Percentiles rank a stretch among this genome's conserved stretches.
Evolutionary conservation across 2,113 vertebrate genomes (phyloP).

Genomic region (Lycocorax pyrrhopterus): DNA sequence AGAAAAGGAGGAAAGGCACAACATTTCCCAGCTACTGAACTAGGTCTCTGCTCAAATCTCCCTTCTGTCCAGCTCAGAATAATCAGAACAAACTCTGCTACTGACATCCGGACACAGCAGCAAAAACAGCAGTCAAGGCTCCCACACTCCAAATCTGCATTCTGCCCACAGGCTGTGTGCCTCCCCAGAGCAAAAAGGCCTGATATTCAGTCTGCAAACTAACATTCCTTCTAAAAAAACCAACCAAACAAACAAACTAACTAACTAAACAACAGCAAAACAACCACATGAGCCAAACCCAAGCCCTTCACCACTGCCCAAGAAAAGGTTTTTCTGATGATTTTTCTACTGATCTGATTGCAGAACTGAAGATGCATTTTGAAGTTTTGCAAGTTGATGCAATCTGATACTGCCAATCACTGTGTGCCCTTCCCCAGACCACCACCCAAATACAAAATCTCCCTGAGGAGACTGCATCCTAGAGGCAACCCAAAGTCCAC

Average conservation of each 20-base stretch:
- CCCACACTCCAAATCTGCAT: not conserved
- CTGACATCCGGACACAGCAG: not conserved
- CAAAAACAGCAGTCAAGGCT: not conserved
- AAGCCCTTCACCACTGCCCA: not conserved
- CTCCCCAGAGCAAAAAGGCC: not conserved
- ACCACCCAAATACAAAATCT: not conserved
- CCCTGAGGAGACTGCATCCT: not conserved
- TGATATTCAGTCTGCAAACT: not conserved
- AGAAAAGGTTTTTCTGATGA: not conserved
- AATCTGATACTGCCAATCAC: not conserved
- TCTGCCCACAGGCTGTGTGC: not conserved
- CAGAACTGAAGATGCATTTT: not conserved
- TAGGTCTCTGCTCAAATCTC: not conserved
- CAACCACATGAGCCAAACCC: not conserved
- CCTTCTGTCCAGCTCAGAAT: not conserved
- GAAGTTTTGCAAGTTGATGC: not conserved
- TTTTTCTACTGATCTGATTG: not conserved
- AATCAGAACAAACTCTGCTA: not conserved
- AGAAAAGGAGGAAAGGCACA: not conserved
- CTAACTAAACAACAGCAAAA: not conserved
- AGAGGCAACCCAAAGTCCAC: not conserved
- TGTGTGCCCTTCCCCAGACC: not conserved
- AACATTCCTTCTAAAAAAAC: not conserved
- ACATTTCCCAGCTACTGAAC: not conserved
- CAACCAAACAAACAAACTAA: accelerated